Evolutionary conservation across 2,888 invertebrate species (phyloP).

Genomic region (Diadegma fenestrale): DNA sequence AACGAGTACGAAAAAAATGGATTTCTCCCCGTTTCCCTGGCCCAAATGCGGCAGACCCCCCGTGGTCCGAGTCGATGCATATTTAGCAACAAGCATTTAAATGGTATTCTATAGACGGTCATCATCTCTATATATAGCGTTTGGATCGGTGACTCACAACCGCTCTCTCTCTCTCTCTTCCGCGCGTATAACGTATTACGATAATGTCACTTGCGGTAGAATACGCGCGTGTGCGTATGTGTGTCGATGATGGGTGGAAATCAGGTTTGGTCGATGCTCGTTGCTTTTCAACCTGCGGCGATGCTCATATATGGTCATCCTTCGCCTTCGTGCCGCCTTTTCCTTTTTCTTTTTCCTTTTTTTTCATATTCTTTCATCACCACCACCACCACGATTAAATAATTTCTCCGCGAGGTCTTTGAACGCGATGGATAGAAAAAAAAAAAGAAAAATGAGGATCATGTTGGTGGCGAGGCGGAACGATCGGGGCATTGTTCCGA

Average conservation of each 20-base stretch:
- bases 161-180: too few species aligned
- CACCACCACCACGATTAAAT: too few species aligned
- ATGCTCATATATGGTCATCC: constrained; percentile 83
- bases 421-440: constrained; percentile 51
- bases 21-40: too few species aligned
- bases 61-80: constrained; percentile 42
- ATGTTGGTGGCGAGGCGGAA: constrained; percentile 56
- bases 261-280: constrained; percentile 76
- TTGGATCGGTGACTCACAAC: constrained; percentile 83
- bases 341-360: too few species aligned
- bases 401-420: constrained; percentile 59
- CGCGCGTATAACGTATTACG: constrained; percentile 70
- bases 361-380: too few species aligned
- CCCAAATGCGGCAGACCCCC: too few species aligned
- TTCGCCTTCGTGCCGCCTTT: constrained; percentile 12
- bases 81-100: constrained; percentile 70
- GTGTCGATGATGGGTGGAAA: constrained; percentile 63
- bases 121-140: constrained; percentile 83
- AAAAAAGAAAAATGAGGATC: constrained; percentile 29
- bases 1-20: too few species aligned
- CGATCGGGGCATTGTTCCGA: constrained; percentile 49
- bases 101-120: constrained; percentile 69
- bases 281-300: constrained; percentile 76
- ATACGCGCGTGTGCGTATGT: neutral
- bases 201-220: constrained; percentile 42